Evolutionary conservation across 1,140 invertebrate genomes (phyloP), one percentile per base, ranked within the genome.

Genomic region (Zaprionus camerounensis): DNA sequence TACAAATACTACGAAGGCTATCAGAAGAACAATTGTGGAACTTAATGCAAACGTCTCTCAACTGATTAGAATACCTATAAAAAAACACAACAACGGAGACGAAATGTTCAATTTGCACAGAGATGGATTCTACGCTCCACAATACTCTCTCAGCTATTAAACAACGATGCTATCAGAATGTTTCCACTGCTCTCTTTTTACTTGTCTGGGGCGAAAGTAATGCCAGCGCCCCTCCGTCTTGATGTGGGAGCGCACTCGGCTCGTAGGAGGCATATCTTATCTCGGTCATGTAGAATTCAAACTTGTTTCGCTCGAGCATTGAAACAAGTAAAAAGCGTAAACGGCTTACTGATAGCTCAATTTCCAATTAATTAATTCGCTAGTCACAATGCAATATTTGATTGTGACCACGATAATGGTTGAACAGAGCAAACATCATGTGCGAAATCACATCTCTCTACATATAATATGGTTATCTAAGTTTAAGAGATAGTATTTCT

Each of bases 31-130:
- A 86, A 86, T 69, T 87, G 63, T 82, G 70, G 36, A 34, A 20
- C 44, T 24, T 44, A 38, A 53, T 63, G 59, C 61, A 46, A 66
- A 63, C 70, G 64, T 63, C 64, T 58, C 49, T 38, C 69, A 73
- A 46, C 84, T 90, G 84, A 88, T 88, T 88, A 87, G 84, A 87
- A 87, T 88, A 68, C 49, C 9, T 72, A 78, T 81, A 71, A 76
- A 71, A 76, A 38, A 80, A 70, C 62, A 71, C 36, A 81, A n/a
- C 56, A 41, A 59, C 51, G 56, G 49, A 74, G 58, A 69, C 57
- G 12, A 51, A 64, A 44, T 63, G 53, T 74, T 82, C 51, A 80
- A 83, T 82, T 82, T 80, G 56, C 72, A 26, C 56, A 63, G 71
- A 83, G 81, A 76, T 74, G 46, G 46, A 51, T 12, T 51, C 20